Percentiles rank a stretch among this genome's conserved stretches.
Evolutionary conservation across 1,140 invertebrate species (phyloP).

Genomic region (Drosophila bifasciata): DNA sequence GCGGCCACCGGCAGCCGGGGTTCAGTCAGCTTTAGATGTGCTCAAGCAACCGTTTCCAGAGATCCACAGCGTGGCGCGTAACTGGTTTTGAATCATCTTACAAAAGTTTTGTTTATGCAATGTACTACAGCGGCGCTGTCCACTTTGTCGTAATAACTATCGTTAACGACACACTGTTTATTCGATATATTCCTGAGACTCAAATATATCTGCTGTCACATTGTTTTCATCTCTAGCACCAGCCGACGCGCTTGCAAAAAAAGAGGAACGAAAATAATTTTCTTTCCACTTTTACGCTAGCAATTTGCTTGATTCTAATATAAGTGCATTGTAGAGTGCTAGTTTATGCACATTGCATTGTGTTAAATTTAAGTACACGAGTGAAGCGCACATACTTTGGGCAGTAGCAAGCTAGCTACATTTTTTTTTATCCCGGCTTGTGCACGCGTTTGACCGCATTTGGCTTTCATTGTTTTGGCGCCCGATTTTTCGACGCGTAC

Average conservation of each 20-base stretch:
- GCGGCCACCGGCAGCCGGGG: not conserved
- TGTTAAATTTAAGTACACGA: slow-evolving; percentile 4
- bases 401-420: slow-evolving; percentile 1
- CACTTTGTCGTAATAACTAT: too few relatives aligned
- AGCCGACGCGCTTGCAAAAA: slow-evolving; percentile 73
- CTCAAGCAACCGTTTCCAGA: not conserved
- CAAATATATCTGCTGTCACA: too few relatives aligned
- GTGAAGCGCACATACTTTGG: not conserved
- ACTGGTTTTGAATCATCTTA: slow-evolving; percentile 23
- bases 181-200: too few relatives aligned
- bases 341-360: not conserved
- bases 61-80: slow-evolving; percentile 27
- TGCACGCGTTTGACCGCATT: slow-evolving; percentile 74
- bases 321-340: not conserved
- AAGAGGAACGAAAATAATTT: slow-evolving; percentile 30
- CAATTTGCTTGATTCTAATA: slow-evolving; percentile 37
- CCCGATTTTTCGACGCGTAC: slow-evolving; percentile 57
- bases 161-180: not conserved
- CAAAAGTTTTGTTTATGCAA: too few relatives aligned
- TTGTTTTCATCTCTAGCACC: slow-evolving; percentile 34
- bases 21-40: not conserved
- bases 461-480: slow-evolving; percentile 76
- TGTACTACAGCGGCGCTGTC: too few relatives aligned
- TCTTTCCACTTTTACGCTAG: slow-evolving; percentile 32
- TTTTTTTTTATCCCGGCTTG: slow-evolving; percentile 37